Percentiles rank a stretch among this genome's conserved stretches.
Conservation (phyloP, 2,888 invertebrate species). For the Malacosoma neustria region DNA sequence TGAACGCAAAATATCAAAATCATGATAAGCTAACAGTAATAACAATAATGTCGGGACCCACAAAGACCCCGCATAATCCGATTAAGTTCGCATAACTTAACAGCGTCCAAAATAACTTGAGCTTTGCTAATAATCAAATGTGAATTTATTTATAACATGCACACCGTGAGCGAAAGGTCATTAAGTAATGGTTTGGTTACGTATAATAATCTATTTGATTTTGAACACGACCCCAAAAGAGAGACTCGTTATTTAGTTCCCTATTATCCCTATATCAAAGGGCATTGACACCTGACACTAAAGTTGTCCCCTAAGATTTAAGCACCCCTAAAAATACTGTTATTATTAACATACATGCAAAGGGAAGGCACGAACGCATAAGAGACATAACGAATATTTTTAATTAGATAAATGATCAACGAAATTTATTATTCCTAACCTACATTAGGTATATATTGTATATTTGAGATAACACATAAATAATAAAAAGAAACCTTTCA, state of each 20-base stretch:
- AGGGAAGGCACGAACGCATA: constrained; percentile 9
- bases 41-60: background rate
- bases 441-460: too few relatives aligned
- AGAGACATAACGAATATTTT: background rate
- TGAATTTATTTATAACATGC: background rate
- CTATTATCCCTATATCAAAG: too few relatives aligned
- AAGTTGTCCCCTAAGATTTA: too few relatives aligned
- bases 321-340: too few relatives aligned
- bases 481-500: too few relatives aligned
- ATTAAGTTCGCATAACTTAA: background rate
- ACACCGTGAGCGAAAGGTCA: background rate
- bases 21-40: constrained; percentile 1
- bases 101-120: background rate
- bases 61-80: background rate
- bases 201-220: background rate
- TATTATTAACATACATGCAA: too few relatives aligned
- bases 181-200: background rate
- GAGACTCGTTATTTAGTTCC: too few relatives aligned
- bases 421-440: too few relatives aligned
- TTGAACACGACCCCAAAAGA: background rate
- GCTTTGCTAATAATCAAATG: background rate
- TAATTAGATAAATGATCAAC: too few relatives aligned
- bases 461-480: too few relatives aligned
- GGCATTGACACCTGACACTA: too few relatives aligned
- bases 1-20: constrained; percentile 2